Evolutionary conservation across 2,113 vertebrate species (phyloP), one percentile per base, ranked within the genome.

Genomic region (Nibea coibor): DNA sequence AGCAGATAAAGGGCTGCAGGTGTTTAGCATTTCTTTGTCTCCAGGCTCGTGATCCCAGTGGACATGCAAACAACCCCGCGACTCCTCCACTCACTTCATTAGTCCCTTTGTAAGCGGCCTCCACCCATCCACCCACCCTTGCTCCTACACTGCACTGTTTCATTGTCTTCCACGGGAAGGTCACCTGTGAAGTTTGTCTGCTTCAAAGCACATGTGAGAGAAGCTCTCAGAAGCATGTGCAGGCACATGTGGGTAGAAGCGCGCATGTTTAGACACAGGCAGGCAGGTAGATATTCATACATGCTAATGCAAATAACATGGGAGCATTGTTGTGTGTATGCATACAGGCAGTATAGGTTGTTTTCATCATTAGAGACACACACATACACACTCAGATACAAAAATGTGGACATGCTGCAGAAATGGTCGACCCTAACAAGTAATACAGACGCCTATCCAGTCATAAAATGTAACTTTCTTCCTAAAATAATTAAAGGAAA

Each of bases 21-120:
- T 86, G 65, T 91, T 92, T 82, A 91, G 85, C 83, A 83, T 91
- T 68, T 81, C 83, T 91, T 91, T 91, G 89, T 89, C 81, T 92
- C 80, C 39, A 5, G 45, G 19, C 80, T 80, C 65, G 61, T 72
- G 10, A 2, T 90, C 90, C 87, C 88, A 26, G 57, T 53, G 73
- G 88, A 77, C 63, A 58, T 35, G 7, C 43, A 54, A 67, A 58
- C 71, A 70, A n/a, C 54, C 63, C 61, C 82, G 47, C 24, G 0
- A 47, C 80, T 68, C 80, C 61, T 67, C 80, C 75, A 58, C 80
- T 81, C 73, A 50, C 54, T 83, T 87, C 81, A 85, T 93, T 88
- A 85, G 80, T 67, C 64, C 35, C 82, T 76, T 75, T 85, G 75
- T 83, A 53, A 47, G 51, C 69, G 19, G 62, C 62, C 42, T 66